A percentile compares a stretch with the other conserved stretches of the same genome.
phyloP scores from a whole-genome alignment of 2,888 invertebrate genomes.

The Parthenolecanium corni region DNA sequence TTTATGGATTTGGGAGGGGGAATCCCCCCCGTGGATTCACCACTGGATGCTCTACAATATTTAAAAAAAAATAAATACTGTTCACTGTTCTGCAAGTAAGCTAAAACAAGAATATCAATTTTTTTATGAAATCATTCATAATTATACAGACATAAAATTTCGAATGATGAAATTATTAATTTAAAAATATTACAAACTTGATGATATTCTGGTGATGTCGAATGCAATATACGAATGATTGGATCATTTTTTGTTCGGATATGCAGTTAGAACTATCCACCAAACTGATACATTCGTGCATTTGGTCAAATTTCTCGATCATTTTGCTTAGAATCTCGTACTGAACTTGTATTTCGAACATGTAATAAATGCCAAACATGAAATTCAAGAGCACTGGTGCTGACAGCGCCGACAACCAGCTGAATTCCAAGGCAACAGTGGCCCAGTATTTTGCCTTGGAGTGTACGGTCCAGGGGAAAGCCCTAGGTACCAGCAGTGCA shows the following conservation, averaged over 20 bases:
- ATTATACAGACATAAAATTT: no score
- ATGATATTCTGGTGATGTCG: not conserved
- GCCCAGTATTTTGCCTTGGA: not conserved
- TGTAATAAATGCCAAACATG: not conserved
- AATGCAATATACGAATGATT: not conserved
- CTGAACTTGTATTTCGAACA: not conserved
- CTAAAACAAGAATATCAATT: no score
- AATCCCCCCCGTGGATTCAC: no score
- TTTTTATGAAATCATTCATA: no score
- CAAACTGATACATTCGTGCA: not conserved
- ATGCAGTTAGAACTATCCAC: not conserved
- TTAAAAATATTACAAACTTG: slow-evolving; percentile 2
- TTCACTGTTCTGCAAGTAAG: no score
- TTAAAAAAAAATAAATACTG: no score
- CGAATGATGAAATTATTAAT: no score
- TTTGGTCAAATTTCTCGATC: not conserved
- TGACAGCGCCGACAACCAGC: not conserved
- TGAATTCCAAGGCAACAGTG: not conserved
- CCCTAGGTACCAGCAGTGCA: not conserved
- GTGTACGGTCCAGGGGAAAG: slow-evolving; percentile 1
- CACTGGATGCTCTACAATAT: no score
- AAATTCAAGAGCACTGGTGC: not conserved
- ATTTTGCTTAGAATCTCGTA: not conserved
- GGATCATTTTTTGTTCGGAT: no score
- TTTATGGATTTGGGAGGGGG: no score